A percentile compares a stretch with the other conserved stretches of the same genome.
Conservation (phyloP, 1,140 invertebrate genomes). For the Lucilia cuprina region DNA sequence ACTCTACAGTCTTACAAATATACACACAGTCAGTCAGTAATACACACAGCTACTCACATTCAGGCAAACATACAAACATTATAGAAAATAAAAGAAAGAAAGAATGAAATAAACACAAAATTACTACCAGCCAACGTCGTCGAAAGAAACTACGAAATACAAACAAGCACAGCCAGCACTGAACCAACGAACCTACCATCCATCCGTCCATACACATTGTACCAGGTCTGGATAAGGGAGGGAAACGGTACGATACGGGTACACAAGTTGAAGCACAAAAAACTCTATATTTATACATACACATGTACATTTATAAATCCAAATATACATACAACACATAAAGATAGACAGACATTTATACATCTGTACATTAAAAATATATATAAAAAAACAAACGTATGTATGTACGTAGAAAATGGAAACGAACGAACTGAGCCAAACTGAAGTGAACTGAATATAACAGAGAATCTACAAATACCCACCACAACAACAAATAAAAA, state of each 20-base stretch:
- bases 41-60: not conserved
- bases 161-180: not conserved
- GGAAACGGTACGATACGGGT: not conserved
- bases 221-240: conserved; percentile 15
- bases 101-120: conserved; percentile 27
- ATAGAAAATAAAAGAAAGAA: conserved; percentile 18
- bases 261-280: not conserved
- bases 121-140: conserved; percentile 1
- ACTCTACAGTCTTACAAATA: not conserved
- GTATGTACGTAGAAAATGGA: conserved; percentile 3
- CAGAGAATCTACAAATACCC: not conserved
- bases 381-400: not conserved
- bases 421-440: conserved; percentile 23
- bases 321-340: not conserved
- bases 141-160: conserved; percentile 18
- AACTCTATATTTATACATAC: not conserved
- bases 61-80: not conserved
- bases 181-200: not conserved
- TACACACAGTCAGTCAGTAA: not conserved
- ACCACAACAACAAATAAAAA: not conserved
- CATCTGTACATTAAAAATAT: not conserved
- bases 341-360: not conserved
- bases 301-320: not conserved
- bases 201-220: not conserved
- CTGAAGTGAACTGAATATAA: conserved; percentile 23